Evolutionary conservation across 2,888 invertebrate species (phyloP).

Genomic region (Argyresthia goedartella): DNA sequence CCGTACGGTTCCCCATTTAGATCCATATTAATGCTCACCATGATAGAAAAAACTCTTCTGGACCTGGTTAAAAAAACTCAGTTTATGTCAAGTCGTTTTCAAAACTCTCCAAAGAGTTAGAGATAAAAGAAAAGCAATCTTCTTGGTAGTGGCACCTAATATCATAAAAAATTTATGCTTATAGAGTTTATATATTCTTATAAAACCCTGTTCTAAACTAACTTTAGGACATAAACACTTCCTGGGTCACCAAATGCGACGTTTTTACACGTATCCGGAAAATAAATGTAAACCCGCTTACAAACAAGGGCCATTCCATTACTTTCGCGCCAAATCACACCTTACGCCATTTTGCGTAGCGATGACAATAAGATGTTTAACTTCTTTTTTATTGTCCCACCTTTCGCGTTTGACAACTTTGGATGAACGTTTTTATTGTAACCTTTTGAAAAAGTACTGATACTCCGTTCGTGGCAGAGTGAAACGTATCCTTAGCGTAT

Average conservation of each 20-base stretch:
- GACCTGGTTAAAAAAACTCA: too few species aligned
- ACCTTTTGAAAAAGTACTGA: constrained; percentile 16
- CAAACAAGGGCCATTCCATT: neutral
- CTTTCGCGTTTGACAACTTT: constrained; percentile 63
- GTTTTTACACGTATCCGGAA: neutral
- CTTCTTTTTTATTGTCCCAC: constrained; percentile 64
- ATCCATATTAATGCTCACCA: too few species aligned
- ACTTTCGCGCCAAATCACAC: neutral
- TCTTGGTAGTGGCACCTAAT: too few species aligned
- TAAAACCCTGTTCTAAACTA: neutral
- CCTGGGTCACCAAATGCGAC: neutral
- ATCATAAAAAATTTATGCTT: too few species aligned
- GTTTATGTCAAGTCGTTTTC: too few species aligned
- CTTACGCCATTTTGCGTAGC: constrained; percentile 37
- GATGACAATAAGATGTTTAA: constrained; percentile 57
- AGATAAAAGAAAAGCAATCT: too few species aligned
- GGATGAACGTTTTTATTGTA: constrained; percentile 59
- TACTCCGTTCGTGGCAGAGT: constrained; percentile 14
- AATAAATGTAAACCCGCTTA: neutral
- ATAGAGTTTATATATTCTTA: too few species aligned
- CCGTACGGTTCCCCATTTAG: too few species aligned
- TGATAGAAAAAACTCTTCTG: too few species aligned
- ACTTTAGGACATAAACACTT: too few species aligned
- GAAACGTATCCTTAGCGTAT: constrained; percentile 22
- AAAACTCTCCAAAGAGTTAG: too few species aligned